Evolutionary conservation across 2,888 invertebrate genomes (phyloP), one percentile per base, ranked within the genome.

Genomic region (Euspilapteryx auroguttella): DNA sequence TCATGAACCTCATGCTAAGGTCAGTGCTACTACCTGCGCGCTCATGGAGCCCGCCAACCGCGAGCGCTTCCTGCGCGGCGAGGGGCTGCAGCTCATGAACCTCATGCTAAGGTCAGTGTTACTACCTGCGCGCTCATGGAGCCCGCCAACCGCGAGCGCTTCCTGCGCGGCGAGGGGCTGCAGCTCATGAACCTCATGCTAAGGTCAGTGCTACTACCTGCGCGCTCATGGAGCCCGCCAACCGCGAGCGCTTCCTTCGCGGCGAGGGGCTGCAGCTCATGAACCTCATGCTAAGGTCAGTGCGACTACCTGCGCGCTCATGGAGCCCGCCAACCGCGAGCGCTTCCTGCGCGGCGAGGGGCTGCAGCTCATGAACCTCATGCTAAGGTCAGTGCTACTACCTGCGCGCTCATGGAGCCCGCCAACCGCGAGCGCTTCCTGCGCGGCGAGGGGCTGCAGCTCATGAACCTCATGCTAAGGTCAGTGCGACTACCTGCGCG

Each of bases 161-260:
- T 99, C 59, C 77, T 99, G 15, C 86, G 89, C 44, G 99, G 95
- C 2, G 99, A 99, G 78, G 99, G 99, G 3, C 76, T 98, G 27
- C 99, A 99, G 61, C 81, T 99, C 25, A 99, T 99, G 99, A 99
- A 98, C 69, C 81, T 99, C 33, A 98, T 99, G 96, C 78, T 99
- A 21, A 82, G 86, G 86, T 86, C 15, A 23, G 7, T 11, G n/a
- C 7, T 9, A 25, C 14, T 23, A 9, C 11, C 22, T 11, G 2
- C 13, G 87, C 94, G 30, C 78, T 99, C 32, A 89, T 97, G 87
- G 82, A 86, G 36, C 80, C 86, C 9, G 76, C 86, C 35, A 99
- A 99, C 66, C 81, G 96, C 27, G 92, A 94, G 37, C 83, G 88
- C 31, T 99, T 99, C 59, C 77, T 99, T 15, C 86, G 89, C 44